Conservation (phyloP, 1,140 invertebrate genomes). For the Drosophila yakuba region DNA sequence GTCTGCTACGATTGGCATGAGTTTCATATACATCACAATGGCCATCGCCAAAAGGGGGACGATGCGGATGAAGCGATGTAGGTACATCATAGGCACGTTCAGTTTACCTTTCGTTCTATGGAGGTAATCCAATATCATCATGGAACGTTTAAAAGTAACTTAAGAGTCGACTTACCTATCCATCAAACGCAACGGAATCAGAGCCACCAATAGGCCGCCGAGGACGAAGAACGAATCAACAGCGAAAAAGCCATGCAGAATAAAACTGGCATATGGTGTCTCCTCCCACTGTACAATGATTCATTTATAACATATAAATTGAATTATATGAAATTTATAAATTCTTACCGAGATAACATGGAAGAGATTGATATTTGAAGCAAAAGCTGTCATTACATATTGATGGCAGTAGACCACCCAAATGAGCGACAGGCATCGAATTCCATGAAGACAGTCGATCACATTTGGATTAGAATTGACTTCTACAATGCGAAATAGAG, state of each 20-base stretch:
- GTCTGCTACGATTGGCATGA: constrained; percentile 23
- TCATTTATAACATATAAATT: too few relatives aligned
- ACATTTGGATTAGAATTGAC: constrained; percentile 50
- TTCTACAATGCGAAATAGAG: constrained; percentile 38
- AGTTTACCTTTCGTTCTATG: constrained; percentile 48
- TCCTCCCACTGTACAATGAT: constrained; percentile 55
- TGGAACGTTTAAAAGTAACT: too few relatives aligned
- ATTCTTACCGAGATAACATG: constrained; percentile 9
- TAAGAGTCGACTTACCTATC: constrained; percentile 84
- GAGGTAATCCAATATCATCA: background rate
- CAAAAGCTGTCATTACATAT: constrained; percentile 52
- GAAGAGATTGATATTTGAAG: constrained; percentile 63
- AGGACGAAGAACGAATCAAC: constrained; percentile 90
- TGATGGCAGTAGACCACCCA: constrained; percentile 88
- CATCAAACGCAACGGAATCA: constrained; percentile 87
- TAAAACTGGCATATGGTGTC: constrained; percentile 86
- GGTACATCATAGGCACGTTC: constrained; percentile 66
- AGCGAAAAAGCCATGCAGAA: constrained; percentile 86
- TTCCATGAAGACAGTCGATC: constrained; percentile 85
- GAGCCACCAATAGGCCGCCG: constrained; percentile 88
- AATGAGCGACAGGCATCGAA: constrained; percentile 87
- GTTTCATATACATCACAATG: constrained; percentile 40
- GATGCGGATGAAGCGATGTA: constrained; percentile 64
- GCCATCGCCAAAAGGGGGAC: constrained; percentile 48
- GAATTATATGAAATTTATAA: too few relatives aligned